Base-by-base conservation (phyloP, 1,140 invertebrate species). In the Drosophila navojoa region DNA sequence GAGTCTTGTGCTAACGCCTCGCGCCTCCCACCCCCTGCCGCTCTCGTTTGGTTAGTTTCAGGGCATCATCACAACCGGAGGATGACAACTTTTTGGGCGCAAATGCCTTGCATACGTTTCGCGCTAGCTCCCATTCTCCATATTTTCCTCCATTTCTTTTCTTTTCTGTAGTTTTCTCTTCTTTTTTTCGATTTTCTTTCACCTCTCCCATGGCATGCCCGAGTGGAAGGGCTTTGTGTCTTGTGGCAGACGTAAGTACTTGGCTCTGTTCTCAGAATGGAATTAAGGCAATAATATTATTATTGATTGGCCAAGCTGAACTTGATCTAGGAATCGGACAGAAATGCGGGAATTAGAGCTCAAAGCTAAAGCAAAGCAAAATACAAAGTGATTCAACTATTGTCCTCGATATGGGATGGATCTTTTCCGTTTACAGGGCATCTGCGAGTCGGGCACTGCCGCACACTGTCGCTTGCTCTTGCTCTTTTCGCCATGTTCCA, bases 21-120 rank as follows among this genome's bases (percentile, higher is more conserved):
- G 2, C 19, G 0, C 19, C 19, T 22, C 19, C 19, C 19, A 2
- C 19, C 19, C 2, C 19, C 19, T 2, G 2, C 19, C 19, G 19
- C 19, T 19, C 19, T 19, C 19, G 1, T 44, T n/a, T 35, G 45
- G 32, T 64, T 58, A 49, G 53, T 64, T 71, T 42, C 44, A 29
- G 61, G 68, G 66, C 66, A 69, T 69, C 66, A 60, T 60, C 47
- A 60, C 55, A 44, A 38, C 66, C 57, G 13, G 16, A 69, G 47
- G 47, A 55, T 57, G 38, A 68, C 61, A 71, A 78, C 70, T 72
- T 80, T 59, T 76, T n/a, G 44, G 50, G 61, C 27, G 42, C 68
- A 73, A 77, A 77, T 60, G 81, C 70, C 61, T 67, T 69, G 76
- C 77, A 84, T 80, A 80, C 67, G 81, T 57, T 85, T 50, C 64